A percentile compares a stretch with the other conserved stretches of the same genome.
Evolutionary conservation across 1,140 invertebrate genomes (phyloP).

Genomic region (Thaumatotibia leucotreta): DNA sequence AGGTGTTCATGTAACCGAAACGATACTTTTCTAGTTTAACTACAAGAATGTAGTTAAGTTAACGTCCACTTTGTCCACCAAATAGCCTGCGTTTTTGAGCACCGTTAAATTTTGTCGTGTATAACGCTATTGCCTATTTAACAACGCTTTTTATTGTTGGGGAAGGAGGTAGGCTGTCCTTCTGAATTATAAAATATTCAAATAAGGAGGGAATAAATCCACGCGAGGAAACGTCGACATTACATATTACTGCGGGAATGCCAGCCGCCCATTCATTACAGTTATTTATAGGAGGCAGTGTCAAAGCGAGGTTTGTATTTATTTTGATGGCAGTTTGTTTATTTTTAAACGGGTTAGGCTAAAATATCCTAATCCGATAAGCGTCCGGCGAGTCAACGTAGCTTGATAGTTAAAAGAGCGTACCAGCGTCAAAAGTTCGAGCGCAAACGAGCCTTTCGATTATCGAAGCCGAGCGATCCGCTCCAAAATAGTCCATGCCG

Average conservation of each 20-base stretch:
- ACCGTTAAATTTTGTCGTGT: slow-evolving; percentile 10
- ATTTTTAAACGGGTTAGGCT: slow-evolving; percentile 67
- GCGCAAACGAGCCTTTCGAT: background rate
- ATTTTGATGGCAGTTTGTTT: slow-evolving; percentile 66
- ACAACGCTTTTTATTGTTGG: slow-evolving; percentile 11
- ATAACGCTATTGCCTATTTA: background rate
- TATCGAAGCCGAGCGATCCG: slow-evolving; percentile 19
- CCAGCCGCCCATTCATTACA: slow-evolving; percentile 68
- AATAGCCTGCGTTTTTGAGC: background rate
- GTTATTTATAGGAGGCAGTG: slow-evolving; percentile 71
- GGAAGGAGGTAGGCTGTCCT: slow-evolving; percentile 29
- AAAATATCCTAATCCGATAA: slow-evolving; percentile 63
- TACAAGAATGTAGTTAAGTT: slow-evolving; percentile 6
- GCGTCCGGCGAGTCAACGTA: slow-evolving; percentile 37
- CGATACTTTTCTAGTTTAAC: slow-evolving; percentile 5
- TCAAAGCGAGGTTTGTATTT: slow-evolving; percentile 66
- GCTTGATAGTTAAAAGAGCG: background rate
- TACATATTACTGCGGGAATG: slow-evolving; percentile 62
- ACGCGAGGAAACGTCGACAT: slow-evolving; percentile 56
- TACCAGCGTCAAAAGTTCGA: background rate
- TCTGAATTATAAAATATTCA: slow-evolving; percentile 61
- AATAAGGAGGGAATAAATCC: slow-evolving; percentile 57
- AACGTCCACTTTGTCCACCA: slow-evolving; percentile 1
- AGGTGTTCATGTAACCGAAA: background rate
- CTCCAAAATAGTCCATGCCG: slow-evolving; percentile 43